Conservation (phyloP, 1,140 invertebrate species). For the Macrostomum lignano region DNA sequence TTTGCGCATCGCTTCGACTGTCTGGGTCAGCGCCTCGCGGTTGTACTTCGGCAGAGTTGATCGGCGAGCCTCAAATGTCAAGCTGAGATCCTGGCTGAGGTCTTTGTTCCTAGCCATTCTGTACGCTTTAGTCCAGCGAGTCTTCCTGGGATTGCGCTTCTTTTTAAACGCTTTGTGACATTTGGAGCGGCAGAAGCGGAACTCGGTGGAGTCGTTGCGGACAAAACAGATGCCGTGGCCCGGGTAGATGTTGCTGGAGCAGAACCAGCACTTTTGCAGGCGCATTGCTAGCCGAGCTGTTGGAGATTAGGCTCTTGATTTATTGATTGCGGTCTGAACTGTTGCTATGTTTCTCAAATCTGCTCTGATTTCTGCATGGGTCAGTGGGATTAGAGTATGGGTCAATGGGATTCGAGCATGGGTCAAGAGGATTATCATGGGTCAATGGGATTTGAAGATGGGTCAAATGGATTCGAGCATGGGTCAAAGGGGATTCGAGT, state of each 20-base stretch:
- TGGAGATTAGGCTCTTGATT: too few relatives aligned
- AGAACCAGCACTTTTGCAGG: slow-evolving; percentile 35
- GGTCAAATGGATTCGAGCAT: too few relatives aligned
- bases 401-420: too few relatives aligned
- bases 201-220: slow-evolving; percentile 36
- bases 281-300: slow-evolving; percentile 20
- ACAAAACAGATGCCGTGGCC: slow-evolving; percentile 34
- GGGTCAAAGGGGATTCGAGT: too few relatives aligned
- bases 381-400: too few relatives aligned
- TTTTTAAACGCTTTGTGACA: slow-evolving; percentile 92
- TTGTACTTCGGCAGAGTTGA: slow-evolving; percentile 74
- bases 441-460: too few relatives aligned
- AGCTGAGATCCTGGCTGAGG: slow-evolving; percentile 67
- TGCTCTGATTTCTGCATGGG: too few relatives aligned
- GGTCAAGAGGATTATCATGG: too few relatives aligned
- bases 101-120: slow-evolving; percentile 84
- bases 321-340: too few relatives aligned
- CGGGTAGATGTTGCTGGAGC: slow-evolving; percentile 34
- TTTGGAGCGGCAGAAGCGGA: slow-evolving; percentile 90
- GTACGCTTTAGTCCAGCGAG: slow-evolving; percentile 91
- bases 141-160: slow-evolving; percentile 92
- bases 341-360: too few relatives aligned
- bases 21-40: slow-evolving; percentile 32
- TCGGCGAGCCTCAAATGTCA: slow-evolving; percentile 79
- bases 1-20: slow-evolving; percentile 1